phyloP scores from a whole-genome alignment of 2,888 invertebrate genomes.

The Epinotia brunnichana region DNA sequence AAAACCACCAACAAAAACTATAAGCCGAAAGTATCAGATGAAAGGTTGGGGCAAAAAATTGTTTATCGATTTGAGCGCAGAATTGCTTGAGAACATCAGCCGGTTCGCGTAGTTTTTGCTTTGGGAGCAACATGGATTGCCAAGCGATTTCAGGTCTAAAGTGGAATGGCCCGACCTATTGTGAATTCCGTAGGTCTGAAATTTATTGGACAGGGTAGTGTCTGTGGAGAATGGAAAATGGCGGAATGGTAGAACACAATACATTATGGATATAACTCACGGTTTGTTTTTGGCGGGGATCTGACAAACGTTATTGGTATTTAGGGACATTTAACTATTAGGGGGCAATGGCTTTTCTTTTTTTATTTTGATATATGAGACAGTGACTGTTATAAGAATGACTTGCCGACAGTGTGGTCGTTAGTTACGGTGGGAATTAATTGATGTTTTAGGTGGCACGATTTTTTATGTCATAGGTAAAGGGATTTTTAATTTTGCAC shows the following conservation, averaged over 20 bases:
- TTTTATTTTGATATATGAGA: conserved; percentile 69
- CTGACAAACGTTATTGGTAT: conserved; percentile 83
- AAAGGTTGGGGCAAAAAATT: conserved; percentile 76
- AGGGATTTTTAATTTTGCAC: conserved; percentile 33
- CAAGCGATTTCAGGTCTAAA: conserved; percentile 72
- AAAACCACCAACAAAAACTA: conserved; percentile 80
- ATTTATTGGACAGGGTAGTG: conserved; percentile 83
- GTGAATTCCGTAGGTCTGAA: conserved; percentile 80
- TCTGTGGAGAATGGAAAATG: conserved; percentile 84
- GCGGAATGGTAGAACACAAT: conserved; percentile 80
- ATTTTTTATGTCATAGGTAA: conserved; percentile 46
- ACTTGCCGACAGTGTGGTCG: conserved; percentile 69
- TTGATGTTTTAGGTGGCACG: conserved; percentile 64
- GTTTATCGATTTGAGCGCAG: conserved; percentile 60
- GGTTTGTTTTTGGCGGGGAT: conserved; percentile 83
- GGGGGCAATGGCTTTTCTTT: conserved; percentile 68
- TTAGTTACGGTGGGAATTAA: conserved; percentile 76
- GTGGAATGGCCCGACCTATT: conserved; percentile 75
- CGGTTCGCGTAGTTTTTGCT: conserved; percentile 61
- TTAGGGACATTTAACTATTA: conserved; percentile 79
- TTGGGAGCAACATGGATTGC: conserved; percentile 59
- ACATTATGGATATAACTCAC: conserved; percentile 81
- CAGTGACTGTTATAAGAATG: conserved; percentile 64
- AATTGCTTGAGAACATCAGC: conserved; percentile 63
- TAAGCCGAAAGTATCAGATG: conserved; percentile 70